Base-by-base conservation (phyloP, 2,113 vertebrate species). In the Natator depressus region DNA sequence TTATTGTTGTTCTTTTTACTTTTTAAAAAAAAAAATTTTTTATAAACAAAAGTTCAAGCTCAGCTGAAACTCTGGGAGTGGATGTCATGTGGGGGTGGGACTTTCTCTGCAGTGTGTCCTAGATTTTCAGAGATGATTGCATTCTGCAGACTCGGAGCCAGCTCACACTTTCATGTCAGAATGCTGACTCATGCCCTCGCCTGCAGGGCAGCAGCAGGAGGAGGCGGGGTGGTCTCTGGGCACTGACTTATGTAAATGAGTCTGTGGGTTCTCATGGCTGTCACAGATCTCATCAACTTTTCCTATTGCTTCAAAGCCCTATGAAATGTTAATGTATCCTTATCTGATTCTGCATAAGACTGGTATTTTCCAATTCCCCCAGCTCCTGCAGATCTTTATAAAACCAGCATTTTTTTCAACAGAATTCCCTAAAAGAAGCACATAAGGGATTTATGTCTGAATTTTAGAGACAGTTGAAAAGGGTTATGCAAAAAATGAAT, bases 71-170 rank as follows among this genome's bases (percentile, higher is more conserved):
- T 20, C 13, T 91, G 82, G 89, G 38, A 97, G 65, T 93, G n/a
- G 89, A 91, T 59, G 54, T 54, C 57, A 85, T 96, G 57, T 85
- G 49, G 87, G 89, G 78, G n/a, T 38, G 72, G 24, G 22, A 93
- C 82, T 91, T 97, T 96, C 87, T 91, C 96, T 94, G 65, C 46
- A 94, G 38, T 27, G 16, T 86, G 86, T 94, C 96, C 93, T 96
- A 93, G 87, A 97, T 94, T 97, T 96, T 96, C 91, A 95, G 87
- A 97, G 75, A 82, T 96, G 93, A 93, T 97, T 93, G 89, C 62
- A 31, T 84, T 94, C 82, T 87, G 92, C 96, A 62, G 93, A 90
- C 84, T 92, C 51, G 96, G 86, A 91, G 35, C 38, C 91, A 89
- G 87, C 89, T 98, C 93, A 97, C 46, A 51, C 82, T 97, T 96